phyloP scores from a whole-genome alignment of 2,797 vertebrate species.

The Apogon talboti region DNA sequence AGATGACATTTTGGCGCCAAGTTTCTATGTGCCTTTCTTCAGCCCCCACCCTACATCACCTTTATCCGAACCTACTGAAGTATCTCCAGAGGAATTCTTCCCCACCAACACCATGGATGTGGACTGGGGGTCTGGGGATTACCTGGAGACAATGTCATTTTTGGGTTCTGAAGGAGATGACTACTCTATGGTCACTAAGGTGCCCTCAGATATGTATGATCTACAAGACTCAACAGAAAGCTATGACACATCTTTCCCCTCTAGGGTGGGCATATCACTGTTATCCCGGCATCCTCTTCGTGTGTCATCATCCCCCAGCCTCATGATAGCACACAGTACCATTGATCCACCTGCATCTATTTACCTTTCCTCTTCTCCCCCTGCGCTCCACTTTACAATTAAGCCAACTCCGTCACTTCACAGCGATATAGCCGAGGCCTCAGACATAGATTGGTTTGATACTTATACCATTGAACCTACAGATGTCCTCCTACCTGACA shows the following conservation, averaged over 20 bases:
- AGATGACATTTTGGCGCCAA: constrained; percentile 63
- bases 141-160: constrained; percentile 87
- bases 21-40: constrained; percentile 76
- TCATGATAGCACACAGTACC: constrained; percentile 51
- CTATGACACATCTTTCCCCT: constrained; percentile 90
- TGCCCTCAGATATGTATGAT: constrained; percentile 82
- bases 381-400: constrained; percentile 43
- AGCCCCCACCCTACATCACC: constrained; percentile 73
- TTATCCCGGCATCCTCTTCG: constrained; percentile 77
- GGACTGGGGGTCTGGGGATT: constrained; percentile 90
- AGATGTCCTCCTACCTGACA: constrained; percentile 76
- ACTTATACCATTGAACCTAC: constrained; percentile 66
- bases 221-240: constrained; percentile 85
- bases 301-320: constrained; percentile 48
- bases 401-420: constrained; percentile 41
- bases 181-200: constrained; percentile 76
- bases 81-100: constrained; percentile 78
- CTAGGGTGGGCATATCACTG: constrained; percentile 83
- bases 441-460: constrained; percentile 72
- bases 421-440: constrained; percentile 44
- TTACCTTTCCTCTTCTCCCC: constrained; percentile 42
- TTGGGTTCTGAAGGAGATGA: constrained; percentile 78
- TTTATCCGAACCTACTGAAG: constrained; percentile 78
- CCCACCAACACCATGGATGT: constrained; percentile 82
- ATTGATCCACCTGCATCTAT: constrained; percentile 30